Base-by-base conservation (phyloP, 2,888 invertebrate species). In the Andrena bicolor region DNA sequence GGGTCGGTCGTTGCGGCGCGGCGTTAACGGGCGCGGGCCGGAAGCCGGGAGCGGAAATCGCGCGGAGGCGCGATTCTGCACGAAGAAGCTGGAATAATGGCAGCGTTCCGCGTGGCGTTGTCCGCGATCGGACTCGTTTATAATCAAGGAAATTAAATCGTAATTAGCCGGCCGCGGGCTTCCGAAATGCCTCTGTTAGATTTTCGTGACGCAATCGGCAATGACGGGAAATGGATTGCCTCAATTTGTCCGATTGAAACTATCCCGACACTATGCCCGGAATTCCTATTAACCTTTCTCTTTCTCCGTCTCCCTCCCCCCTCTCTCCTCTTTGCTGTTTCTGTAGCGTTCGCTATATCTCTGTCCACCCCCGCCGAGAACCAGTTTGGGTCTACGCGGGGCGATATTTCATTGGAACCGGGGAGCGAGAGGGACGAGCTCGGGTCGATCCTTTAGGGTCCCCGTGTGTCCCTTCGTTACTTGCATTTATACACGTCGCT, bases 231-330 rank as follows among this genome's bases (percentile, higher is more conserved):
- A 92, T 90, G 89, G 86, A 92, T 92, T 89, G 90, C 91, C 87
- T 90, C 92, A 90, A 91, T 92, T 92, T 91, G 91, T 90, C 88
- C 88, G 90, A 89, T 90, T 89, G 90, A 91, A 92, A 92, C 91
- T 91, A 91, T 91, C 90, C 87, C 88, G 88, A 88, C 90, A 90
- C 91, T 89, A 90, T 90, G 92, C 86, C 88, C 85, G 90, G 90
- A 90, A 92, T 92, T 91, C 89, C 90, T 90, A 90, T 91, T 91
- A 91, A 91, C 90, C 82, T 88, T 61, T 79, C 72, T 66, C 82
- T 74, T 61, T 65, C 66, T 60, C n/a, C 23, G 63, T 78, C 84
- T 80, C 80, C 72, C 69, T 73, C 32, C 61, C 71, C 74, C 41
- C 48, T 58, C 51, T 30, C 74, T 32, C 48, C 58, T 78, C 69